These are phyloP conservation scores for Osmerus eperlanus DNA, from an alignment of 2,113 vertebrate genomes.

Conservation along the genomic window DNA sequence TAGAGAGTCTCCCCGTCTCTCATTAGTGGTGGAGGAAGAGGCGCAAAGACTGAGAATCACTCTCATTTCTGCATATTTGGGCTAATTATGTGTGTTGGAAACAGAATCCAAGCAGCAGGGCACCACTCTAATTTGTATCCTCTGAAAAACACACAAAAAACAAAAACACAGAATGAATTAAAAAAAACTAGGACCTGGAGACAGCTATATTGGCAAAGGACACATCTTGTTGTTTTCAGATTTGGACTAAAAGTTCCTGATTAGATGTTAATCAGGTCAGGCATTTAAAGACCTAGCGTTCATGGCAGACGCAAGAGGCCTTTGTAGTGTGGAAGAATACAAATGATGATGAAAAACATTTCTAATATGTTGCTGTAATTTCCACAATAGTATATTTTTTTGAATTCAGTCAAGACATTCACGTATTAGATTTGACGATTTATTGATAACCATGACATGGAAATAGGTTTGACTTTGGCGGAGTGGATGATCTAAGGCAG, in stretches of 20 bases:
- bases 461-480: too few relatives aligned
- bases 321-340: conserved; percentile 29
- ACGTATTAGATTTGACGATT: too few relatives aligned
- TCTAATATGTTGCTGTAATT: conserved; percentile 21
- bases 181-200: conserved; percentile 52
- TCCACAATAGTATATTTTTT: background rate
- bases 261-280: conserved; percentile 55
- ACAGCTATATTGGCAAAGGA: conserved; percentile 45
- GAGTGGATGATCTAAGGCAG: too few relatives aligned
- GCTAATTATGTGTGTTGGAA: conserved; percentile 69
- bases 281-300: conserved; percentile 35
- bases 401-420: too few relatives aligned
- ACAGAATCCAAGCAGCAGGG: conserved; percentile 65
- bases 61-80: conserved; percentile 66
- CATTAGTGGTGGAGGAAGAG: conserved; percentile 56
- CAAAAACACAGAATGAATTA: conserved; percentile 37
- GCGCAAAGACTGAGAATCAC: conserved; percentile 54
- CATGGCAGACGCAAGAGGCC: conserved; percentile 25
- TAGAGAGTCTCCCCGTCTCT: conserved; percentile 54
- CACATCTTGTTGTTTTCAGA: conserved; percentile 28
- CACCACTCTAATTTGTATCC: conserved; percentile 64
- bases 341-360: conserved; percentile 27
- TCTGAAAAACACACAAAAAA: conserved; percentile 32
- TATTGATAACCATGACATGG: too few relatives aligned
- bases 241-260: conserved; percentile 44